Evolutionary conservation across 1,140 invertebrate species (phyloP).

Genomic region (Drosophila fuyamai): DNA sequence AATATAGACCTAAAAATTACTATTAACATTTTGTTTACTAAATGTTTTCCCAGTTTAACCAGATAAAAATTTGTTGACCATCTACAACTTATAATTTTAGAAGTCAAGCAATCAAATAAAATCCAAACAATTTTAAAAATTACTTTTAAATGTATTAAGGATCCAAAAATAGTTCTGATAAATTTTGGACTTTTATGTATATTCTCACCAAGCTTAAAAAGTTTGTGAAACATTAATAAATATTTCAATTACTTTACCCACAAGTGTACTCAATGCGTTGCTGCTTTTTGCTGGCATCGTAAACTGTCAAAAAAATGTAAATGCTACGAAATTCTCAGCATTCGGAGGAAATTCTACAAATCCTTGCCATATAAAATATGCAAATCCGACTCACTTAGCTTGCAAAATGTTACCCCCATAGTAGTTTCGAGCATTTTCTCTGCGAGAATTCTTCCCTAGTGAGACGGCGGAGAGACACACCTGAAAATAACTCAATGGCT

Average conservation of each 20-base stretch:
- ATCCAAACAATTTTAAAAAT: no score
- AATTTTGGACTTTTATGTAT: not conserved
- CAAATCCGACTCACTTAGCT: slow-evolving; percentile 45
- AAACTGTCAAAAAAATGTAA: slow-evolving; percentile 42
- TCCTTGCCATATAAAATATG: slow-evolving; percentile 45
- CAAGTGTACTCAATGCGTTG: not conserved
- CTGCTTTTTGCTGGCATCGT: slow-evolving; percentile 9
- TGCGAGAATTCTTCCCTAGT: slow-evolving; percentile 35
- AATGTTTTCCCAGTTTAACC: no score
- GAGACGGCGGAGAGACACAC: slow-evolving; percentile 28
- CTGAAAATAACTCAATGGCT: slow-evolving; percentile 54
- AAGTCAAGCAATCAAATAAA: no score
- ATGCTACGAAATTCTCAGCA: slow-evolving; percentile 37
- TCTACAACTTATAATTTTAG: no score
- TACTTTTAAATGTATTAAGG: not conserved
- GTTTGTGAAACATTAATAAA: slow-evolving; percentile 6
- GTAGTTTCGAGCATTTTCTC: slow-evolving; percentile 9
- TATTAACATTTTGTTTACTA: no score
- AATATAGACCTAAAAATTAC: no score
- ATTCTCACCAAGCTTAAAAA: not conserved
- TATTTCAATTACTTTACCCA: slow-evolving; percentile 35
- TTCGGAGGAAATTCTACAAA: slow-evolving; percentile 42
- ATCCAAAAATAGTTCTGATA: not conserved
- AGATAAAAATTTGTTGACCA: no score
- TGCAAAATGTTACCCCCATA: slow-evolving; percentile 22